phyloP scores from a whole-genome alignment of 2,888 invertebrate genomes.

The Idaea straminata region DNA sequence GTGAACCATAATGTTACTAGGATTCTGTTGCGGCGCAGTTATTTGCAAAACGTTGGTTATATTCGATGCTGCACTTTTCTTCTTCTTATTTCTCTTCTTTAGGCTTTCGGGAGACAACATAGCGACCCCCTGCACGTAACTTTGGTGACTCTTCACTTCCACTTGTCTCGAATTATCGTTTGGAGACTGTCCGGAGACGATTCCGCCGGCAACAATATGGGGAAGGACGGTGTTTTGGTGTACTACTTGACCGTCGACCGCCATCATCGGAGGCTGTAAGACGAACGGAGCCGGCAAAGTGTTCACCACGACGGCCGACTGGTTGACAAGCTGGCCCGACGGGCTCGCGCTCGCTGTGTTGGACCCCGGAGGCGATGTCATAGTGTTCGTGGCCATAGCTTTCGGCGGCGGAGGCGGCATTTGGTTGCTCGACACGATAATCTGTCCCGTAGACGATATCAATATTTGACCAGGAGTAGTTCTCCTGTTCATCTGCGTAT shows the following conservation, averaged over 20 bases:
- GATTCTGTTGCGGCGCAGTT: slow-evolving; percentile 83
- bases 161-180: slow-evolving; percentile 75
- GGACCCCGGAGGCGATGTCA: slow-evolving; percentile 83
- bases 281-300: slow-evolving; percentile 88
- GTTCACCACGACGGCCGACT: slow-evolving; percentile 89
- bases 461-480: slow-evolving; percentile 84
- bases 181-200: slow-evolving; percentile 78
- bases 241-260: slow-evolving; percentile 85
- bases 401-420: slow-evolving; percentile 85
- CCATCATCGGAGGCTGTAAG: slow-evolving; percentile 88
- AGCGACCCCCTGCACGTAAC: slow-evolving; percentile 63
- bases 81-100: slow-evolving; percentile 85
- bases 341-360: slow-evolving; percentile 84
- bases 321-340: slow-evolving; percentile 84
- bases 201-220: slow-evolving; percentile 84
- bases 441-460: slow-evolving; percentile 87
- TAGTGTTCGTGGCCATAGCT: slow-evolving; percentile 72
- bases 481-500: slow-evolving; percentile 50
- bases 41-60: slow-evolving; percentile 86
- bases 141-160: slow-evolving; percentile 74
- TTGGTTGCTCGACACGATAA: slow-evolving; percentile 84
- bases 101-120: slow-evolving; percentile 85
- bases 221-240: slow-evolving; percentile 86
- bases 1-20: slow-evolving; percentile 81
- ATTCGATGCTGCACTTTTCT: slow-evolving; percentile 85